A percentile compares a stretch with the other conserved stretches of the same genome.
These are phyloP conservation scores for Sphaerodactylus townsendi DNA, from an alignment of 2,113 vertebrate species.

Conservation along the genomic window DNA sequence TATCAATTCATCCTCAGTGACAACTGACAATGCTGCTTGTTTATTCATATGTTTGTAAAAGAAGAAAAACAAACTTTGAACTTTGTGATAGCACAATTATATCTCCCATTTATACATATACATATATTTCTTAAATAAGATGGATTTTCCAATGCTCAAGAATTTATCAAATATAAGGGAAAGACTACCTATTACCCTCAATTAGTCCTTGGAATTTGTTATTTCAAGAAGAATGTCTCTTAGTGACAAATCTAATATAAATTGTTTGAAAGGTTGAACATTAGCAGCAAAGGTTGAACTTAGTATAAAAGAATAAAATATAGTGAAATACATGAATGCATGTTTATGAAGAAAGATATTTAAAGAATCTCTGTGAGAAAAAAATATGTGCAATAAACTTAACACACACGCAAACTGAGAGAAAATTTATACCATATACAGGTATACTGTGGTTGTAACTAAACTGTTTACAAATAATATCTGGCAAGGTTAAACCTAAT, in stretches of 20 bases:
- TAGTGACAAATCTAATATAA: conserved; percentile 52
- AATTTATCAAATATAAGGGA: not conserved
- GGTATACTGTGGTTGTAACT: conserved; percentile 41
- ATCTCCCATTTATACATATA: not conserved
- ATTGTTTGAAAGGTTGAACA: conserved; percentile 56
- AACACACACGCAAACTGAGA: conserved; percentile 54
- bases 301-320: conserved; percentile 61
- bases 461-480: conserved; percentile 62
- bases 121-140: not conserved
- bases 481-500: conserved; percentile 69
- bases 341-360: conserved; percentile 28
- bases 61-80: not conserved
- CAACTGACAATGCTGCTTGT: not conserved
- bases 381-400: conserved; percentile 42
- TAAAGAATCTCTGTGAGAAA: conserved; percentile 44
- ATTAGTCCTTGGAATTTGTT: conserved; percentile 44
- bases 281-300: conserved; percentile 49
- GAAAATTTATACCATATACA: conserved; percentile 46
- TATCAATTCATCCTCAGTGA: not conserved
- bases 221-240: conserved; percentile 46
- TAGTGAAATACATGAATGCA: conserved; percentile 48
- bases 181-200: conserved; percentile 42
- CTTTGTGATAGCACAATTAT: not conserved
- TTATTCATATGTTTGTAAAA: not conserved
- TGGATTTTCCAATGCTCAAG: conserved; percentile 2